Evolutionary conservation across 2,113 vertebrate genomes (phyloP).

Genomic region (Drymodes brunneopygia): DNA sequence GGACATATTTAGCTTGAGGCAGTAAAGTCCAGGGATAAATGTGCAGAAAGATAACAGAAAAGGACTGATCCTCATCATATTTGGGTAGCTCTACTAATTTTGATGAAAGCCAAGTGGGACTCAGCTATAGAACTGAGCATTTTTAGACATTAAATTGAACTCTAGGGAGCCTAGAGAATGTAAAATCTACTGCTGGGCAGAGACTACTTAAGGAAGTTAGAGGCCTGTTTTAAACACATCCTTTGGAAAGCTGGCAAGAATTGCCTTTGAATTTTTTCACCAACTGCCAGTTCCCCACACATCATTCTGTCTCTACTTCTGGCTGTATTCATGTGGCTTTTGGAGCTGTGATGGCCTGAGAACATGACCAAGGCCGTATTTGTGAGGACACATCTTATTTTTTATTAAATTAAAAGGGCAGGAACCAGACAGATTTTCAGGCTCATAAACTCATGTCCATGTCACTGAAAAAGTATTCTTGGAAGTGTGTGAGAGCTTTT

Average conservation of each 20-base stretch:
- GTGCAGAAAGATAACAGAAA: too few species aligned
- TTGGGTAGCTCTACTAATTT: not conserved
- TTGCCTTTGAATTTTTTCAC: not conserved
- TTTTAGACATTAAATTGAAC: not conserved
- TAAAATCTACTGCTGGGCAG: not conserved
- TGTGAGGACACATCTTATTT: not conserved
- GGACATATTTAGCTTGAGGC: too few species aligned
- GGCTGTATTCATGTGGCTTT: not conserved
- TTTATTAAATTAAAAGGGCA: not conserved
- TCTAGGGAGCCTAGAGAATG: not conserved
- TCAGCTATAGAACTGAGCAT: not conserved
- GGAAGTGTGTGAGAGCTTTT: not conserved
- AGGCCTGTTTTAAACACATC: not conserved
- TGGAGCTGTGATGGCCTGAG: not conserved
- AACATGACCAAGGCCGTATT: not conserved
- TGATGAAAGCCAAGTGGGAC: not conserved
- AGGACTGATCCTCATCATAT: too few species aligned
- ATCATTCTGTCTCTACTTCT: not conserved
- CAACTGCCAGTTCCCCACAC: not conserved
- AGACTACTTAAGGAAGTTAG: not conserved
- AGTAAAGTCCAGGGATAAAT: too few species aligned
- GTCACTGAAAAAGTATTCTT: not conserved
- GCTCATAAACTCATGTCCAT: not conserved
- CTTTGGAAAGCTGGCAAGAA: not conserved
- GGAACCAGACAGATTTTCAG: not conserved